Percentiles rank a stretch among this genome's conserved stretches.
These are phyloP conservation scores for Cairina moschata DNA, from an alignment of 2,113 vertebrate species.

Conservation along the genomic window DNA sequence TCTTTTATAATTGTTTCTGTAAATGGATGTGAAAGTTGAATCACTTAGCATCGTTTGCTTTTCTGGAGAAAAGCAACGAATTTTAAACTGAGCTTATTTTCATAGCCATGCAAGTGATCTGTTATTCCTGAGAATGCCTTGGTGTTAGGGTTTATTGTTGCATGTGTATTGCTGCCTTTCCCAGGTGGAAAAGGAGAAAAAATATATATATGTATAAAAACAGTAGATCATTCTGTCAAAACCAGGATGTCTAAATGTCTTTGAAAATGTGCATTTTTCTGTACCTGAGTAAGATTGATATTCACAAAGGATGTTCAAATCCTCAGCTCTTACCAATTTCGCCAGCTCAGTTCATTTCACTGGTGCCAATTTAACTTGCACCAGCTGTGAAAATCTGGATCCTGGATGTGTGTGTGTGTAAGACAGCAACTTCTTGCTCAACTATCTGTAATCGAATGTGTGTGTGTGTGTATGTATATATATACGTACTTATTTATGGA, in stretches of 20 bases:
- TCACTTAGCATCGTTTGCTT: slow-evolving; percentile 34
- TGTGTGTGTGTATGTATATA: too few species aligned
- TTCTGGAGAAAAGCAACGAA: neutral
- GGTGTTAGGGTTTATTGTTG: neutral
- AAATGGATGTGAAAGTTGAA: slow-evolving; percentile 44
- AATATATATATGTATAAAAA: neutral
- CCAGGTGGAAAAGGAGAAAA: neutral
- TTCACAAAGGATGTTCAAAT: neutral
- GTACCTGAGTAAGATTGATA: neutral
- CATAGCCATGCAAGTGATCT: neutral
- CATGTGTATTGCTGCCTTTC: neutral
- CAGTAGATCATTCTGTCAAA: neutral
- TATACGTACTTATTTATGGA: neutral
- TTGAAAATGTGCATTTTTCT: neutral
- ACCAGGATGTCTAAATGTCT: neutral
- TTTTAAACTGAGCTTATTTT: slow-evolving; percentile 29
- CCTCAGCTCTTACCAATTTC: neutral
- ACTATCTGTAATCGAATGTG: neutral
- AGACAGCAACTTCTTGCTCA: neutral
- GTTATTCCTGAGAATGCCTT: neutral
- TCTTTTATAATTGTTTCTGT: slow-evolving; percentile 46
- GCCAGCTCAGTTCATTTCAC: neutral
- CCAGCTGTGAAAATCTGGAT: neutral
- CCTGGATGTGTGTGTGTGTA: neutral
- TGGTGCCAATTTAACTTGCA: neutral